Conservation (phyloP, 1,140 invertebrate species). For the Heliconius nattereri region DNA sequence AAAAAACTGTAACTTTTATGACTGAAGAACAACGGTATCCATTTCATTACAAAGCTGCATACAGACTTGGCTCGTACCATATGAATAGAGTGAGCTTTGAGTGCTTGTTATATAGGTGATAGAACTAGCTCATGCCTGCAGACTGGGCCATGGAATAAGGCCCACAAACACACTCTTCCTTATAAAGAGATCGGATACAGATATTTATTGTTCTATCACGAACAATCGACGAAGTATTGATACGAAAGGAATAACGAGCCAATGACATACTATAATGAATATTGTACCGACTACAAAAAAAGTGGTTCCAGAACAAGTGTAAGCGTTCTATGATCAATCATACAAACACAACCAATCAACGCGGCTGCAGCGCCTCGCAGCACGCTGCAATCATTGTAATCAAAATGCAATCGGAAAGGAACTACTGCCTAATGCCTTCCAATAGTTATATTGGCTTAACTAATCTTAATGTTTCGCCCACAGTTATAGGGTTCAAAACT, state of each 20-base stretch:
- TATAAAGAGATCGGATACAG: neutral
- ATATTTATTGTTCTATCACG: neutral
- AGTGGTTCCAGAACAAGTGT: neutral
- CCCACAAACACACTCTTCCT: no score
- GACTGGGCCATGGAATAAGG: no score
- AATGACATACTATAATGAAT: neutral
- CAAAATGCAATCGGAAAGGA: constrained; percentile 28
- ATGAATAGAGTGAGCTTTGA: no score
- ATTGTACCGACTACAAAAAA: neutral
- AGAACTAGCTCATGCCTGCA: no score
- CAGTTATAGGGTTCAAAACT: neutral
- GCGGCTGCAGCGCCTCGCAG: constrained; percentile 26
- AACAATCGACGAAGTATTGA: neutral
- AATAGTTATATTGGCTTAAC: neutral
- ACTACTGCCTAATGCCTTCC: neutral
- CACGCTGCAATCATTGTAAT: constrained; percentile 26
- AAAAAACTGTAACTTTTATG: no score
- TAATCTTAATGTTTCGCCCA: neutral
- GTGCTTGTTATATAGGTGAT: no score
- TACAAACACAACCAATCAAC: neutral
- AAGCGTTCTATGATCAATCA: constrained; percentile 13
- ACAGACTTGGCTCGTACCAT: no score
- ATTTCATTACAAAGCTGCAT: no score
- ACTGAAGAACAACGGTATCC: no score
- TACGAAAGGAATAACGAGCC: neutral